These are phyloP conservation scores for Centroberyx gerrardi DNA, from an alignment of 2,797 vertebrate genomes.

Conservation along the genomic window DNA sequence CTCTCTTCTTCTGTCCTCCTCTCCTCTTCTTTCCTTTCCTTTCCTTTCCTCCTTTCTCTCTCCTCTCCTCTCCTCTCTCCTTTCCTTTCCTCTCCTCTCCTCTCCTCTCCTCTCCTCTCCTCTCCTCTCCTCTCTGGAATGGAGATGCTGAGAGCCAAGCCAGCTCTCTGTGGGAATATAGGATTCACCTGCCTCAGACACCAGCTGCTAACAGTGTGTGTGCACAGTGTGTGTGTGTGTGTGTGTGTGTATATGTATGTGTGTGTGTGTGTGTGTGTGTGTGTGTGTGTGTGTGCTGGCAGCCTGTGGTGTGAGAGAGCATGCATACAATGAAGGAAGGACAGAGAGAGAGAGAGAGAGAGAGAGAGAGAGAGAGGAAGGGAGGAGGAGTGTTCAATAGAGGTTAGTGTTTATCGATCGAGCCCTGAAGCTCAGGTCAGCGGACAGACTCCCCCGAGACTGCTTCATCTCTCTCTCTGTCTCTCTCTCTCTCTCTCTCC, in stretches of 20 bases:
- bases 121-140: constrained; percentile 40
- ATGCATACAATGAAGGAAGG: constrained; percentile 74
- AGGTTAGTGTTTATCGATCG: constrained; percentile 90
- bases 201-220: constrained; percentile 73
- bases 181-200: constrained; percentile 82
- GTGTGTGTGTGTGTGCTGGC: constrained; percentile 38
- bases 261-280: constrained; percentile 18
- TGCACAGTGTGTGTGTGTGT: constrained; percentile 40
- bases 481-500: constrained; percentile 49
- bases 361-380: constrained; percentile 51
- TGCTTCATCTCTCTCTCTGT: constrained; percentile 73
- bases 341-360: constrained; percentile 15
- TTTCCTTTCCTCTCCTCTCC: not conserved
- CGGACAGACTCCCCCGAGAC: constrained; percentile 85
- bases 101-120: constrained; percentile 9
- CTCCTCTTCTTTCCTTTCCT: not conserved
- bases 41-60: not conserved
- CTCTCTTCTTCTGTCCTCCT: too few relatives aligned
- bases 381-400: constrained; percentile 85
- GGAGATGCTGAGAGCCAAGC: constrained; percentile 73
- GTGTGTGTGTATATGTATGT: constrained; percentile 24
- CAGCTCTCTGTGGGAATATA: constrained; percentile 80
- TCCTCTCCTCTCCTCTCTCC: not conserved
- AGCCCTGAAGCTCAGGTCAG: constrained; percentile 86
- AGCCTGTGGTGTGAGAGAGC: constrained; percentile 72